A percentile compares a stretch with the other conserved stretches of the same genome.
These are phyloP conservation scores for Formica exsecta DNA, from an alignment of 1,140 invertebrate species.

Conservation along the genomic window DNA sequence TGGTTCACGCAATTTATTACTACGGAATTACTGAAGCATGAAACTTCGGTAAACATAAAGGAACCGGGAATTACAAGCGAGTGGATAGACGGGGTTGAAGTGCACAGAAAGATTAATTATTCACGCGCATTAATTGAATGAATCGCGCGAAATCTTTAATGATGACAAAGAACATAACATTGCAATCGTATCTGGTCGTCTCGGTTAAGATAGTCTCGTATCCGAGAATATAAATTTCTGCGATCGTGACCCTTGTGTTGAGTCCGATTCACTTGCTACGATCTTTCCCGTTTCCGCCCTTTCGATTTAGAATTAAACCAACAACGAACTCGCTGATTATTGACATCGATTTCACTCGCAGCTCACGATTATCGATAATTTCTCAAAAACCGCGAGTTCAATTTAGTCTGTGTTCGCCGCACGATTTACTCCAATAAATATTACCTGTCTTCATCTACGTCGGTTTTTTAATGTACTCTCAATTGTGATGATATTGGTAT, in stretches of 20 bases:
- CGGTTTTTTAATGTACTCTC: neutral
- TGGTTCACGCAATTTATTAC: neutral
- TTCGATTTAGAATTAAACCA: neutral
- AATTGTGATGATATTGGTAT: too few relatives aligned
- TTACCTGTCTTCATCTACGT: neutral
- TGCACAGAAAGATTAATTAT: neutral
- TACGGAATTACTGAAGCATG: neutral
- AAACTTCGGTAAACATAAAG: conserved; percentile 17
- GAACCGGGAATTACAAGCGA: neutral
- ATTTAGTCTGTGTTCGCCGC: neutral
- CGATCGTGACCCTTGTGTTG: neutral
- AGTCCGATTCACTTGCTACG: neutral
- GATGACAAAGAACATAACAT: neutral
- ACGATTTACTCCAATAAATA: neutral
- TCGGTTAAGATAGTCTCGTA: neutral
- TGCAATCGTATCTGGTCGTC: neutral
- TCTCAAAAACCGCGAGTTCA: neutral
- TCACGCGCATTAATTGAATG: conserved; percentile 8
- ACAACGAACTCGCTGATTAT: neutral
- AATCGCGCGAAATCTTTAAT: neutral
- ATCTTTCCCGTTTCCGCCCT: neutral
- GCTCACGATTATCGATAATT: conserved; percentile 7
- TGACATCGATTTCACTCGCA: conserved; percentile 12
- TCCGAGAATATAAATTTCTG: neutral
- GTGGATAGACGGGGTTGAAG: neutral